Evolutionary conservation across 1,140 invertebrate genomes (phyloP), one percentile per base, ranked within the genome.

Genomic region (Phortica variegata): DNA sequence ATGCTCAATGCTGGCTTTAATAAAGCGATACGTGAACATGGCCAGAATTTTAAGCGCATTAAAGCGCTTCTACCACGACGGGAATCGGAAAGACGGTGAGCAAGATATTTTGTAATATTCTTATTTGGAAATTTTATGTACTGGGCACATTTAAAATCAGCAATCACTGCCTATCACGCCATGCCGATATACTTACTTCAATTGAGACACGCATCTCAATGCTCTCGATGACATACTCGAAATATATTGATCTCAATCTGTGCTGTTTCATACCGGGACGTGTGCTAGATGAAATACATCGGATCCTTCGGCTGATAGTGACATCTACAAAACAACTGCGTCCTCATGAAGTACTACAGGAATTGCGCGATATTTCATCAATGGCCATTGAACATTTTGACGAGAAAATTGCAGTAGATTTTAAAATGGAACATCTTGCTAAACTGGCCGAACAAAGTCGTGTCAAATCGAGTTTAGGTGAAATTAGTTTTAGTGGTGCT

Each of bases 331-430:
- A 82, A 6, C 85, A 86, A 3, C 86, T 90, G 1, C 79, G 88
- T 13, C 84, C 90, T 0, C 89, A 93, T 66, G 91, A 94, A 74
- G 84, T 94, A 2, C 77, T 95, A 0, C 90, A 93, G 73, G 93
- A 95, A 71, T 65, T 95, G 2, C 77, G 92, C 2, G 93, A 96
- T 65, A 91, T 95, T 43, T 94, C 91, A 10, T 94, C 91, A 19
- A 96, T 96, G 93, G 93, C 93, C 1, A 96, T 95, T 81, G 93
- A 97, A 69, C 90, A 96, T 77, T 97, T 97, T 78, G 93, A 95
- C 72, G 93, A 96, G 57, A 87, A 92, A 66, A 91, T 96, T 31
- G 75, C 63, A 0, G 37, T 60, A 2, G 51, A 60, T 16, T 68
- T 68, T 12, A 68, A 68, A 17, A 20, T 50, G 15, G 60, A 58